Evolutionary conservation across 64 coral and sea anemone genomes (phyloP).

Genomic region (Dendrophyllia cribrosa): DNA sequence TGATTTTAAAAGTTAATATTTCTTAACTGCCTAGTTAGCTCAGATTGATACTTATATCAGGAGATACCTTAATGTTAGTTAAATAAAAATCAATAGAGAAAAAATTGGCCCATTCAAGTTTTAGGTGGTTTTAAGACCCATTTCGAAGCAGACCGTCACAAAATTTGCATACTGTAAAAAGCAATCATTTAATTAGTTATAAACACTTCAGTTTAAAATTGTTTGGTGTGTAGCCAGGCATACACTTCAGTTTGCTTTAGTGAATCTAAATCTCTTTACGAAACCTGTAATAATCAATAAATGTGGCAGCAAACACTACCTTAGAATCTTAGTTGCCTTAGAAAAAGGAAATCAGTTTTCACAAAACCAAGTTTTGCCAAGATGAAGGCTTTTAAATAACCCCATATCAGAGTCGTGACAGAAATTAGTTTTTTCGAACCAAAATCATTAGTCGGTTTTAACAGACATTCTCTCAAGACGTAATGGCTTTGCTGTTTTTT

Average conservation of each 20-base stretch:
- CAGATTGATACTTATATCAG: constrained; percentile 20
- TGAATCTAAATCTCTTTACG: neutral
- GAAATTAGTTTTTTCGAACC: too few species aligned
- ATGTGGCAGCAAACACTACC: neutral
- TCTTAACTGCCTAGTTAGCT: constrained; percentile 42
- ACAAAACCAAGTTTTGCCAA: neutral
- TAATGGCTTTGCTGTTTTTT: too few species aligned
- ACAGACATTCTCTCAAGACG: too few species aligned
- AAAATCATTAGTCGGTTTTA: too few species aligned
- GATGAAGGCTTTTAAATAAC: too few species aligned
- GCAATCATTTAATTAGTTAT: constrained; percentile 13
- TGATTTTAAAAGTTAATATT: constrained; percentile 36
- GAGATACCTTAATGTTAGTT: neutral
- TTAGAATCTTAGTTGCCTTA: neutral
- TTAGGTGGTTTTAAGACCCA: constrained; percentile 8
- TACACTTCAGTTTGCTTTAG: neutral
- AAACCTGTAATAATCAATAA: neutral
- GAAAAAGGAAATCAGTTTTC: neutral
- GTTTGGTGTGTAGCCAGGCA: too few species aligned
- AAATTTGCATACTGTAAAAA: constrained; percentile 34
- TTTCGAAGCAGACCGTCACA: constrained; percentile 1
- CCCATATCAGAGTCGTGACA: too few species aligned
- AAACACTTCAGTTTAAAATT: too few species aligned
- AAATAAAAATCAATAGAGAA: constrained; percentile 18
- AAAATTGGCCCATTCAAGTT: constrained; percentile 33